These are phyloP conservation scores for Drosophila austrosaltans DNA, from an alignment of 2,888 invertebrate genomes.

Conservation along the genomic window DNA sequence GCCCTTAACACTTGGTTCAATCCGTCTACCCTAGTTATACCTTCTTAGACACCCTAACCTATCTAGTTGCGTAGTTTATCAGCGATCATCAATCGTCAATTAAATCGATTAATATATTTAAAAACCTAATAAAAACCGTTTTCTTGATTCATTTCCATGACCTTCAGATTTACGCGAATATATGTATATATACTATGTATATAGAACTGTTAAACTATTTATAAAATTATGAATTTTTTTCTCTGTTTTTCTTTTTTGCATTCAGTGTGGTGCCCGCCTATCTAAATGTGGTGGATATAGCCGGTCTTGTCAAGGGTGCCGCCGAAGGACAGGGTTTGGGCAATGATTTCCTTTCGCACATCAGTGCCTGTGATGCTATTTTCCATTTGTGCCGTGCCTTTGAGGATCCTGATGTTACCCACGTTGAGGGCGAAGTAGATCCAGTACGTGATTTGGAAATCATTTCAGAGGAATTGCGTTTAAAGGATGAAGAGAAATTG, in stretches of 20 bases:
- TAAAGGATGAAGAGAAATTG: conserved; percentile 97
- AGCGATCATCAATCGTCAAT: no score
- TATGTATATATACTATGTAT: neutral
- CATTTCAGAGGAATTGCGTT: conserved; percentile 96
- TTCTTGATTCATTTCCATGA: neutral
- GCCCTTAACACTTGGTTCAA: no score
- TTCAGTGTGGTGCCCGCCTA: conserved; percentile 99
- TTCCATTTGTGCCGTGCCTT: conserved; percentile 98
- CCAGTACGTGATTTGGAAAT: conserved; percentile 98
- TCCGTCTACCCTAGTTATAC: no score
- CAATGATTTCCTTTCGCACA: conserved; percentile 99
- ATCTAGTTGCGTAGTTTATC: no score
- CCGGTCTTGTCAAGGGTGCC: conserved; percentile 98
- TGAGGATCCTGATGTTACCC: conserved; percentile 98
- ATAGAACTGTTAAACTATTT: conserved; percentile 2
- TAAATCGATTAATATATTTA: no score
- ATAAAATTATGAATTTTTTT: neutral
- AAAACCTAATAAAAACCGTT: neutral
- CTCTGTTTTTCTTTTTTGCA: conserved; percentile 10
- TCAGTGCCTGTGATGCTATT: conserved; percentile 98
- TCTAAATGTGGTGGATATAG: conserved; percentile 98
- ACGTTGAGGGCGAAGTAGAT: conserved; percentile 99
- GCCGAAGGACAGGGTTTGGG: conserved; percentile 96
- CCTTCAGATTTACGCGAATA: neutral
- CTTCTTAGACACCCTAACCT: no score